Evolutionary conservation across 1,140 invertebrate genomes (phyloP).

Genomic region (Sinonovacula constricta): DNA sequence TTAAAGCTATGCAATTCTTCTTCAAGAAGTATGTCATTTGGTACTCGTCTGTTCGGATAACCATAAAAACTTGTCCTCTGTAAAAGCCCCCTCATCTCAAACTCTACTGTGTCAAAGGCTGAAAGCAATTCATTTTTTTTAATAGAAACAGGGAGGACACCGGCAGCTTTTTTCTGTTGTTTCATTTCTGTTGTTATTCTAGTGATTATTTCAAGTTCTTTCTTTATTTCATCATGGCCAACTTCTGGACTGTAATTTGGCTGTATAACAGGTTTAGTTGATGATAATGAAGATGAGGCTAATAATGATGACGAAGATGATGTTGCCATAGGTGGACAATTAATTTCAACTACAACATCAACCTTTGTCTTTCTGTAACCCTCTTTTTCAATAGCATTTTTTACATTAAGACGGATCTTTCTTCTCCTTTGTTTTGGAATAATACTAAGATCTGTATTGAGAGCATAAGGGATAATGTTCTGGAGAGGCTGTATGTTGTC

Average conservation of each 20-base stretch:
- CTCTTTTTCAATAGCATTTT: constrained; percentile 32
- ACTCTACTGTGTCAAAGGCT: constrained; percentile 19
- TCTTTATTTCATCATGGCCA: constrained; percentile 12
- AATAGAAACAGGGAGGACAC: too few relatives aligned
- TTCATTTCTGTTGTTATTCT: not conserved
- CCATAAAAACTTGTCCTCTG: constrained; percentile 43
- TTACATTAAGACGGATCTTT: constrained; percentile 35
- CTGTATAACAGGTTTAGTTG: not conserved
- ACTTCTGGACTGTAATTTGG: constrained; percentile 40
- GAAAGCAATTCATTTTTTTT: not conserved
- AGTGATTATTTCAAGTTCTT: constrained; percentile 17
- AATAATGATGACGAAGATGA: too few relatives aligned
- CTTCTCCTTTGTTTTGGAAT: constrained; percentile 35
- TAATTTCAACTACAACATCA: too few relatives aligned
- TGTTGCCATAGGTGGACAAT: not conserved
- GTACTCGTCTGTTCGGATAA: constrained; percentile 42
- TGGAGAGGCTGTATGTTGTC: constrained; percentile 36
- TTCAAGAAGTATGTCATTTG: constrained; percentile 31
- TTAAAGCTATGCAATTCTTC: constrained; percentile 27
- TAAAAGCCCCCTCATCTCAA: constrained; percentile 31
- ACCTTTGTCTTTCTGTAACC: constrained; percentile 1
- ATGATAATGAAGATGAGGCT: too few relatives aligned
- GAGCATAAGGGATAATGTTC: constrained; percentile 39
- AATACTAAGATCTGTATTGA: constrained; percentile 35
- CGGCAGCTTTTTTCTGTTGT: not conserved